A percentile compares a stretch with the other conserved stretches of the same genome.
Conservation (phyloP, 2,797 vertebrate genomes). For the Pseudochirops corinnae region DNA sequence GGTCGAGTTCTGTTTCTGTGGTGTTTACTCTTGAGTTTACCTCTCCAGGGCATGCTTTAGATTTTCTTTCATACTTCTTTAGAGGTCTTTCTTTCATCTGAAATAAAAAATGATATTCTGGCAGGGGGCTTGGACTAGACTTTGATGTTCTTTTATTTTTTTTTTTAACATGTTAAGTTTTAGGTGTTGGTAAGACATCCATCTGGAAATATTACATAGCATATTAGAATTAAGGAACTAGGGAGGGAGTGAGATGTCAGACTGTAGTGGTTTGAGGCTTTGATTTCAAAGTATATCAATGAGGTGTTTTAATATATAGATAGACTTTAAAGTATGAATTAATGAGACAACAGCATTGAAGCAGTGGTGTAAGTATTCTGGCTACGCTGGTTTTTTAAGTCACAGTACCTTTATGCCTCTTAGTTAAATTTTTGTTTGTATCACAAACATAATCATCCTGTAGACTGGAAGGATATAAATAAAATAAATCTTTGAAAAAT, state of each 20-base stretch:
- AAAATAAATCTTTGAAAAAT: not conserved
- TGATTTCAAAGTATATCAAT: not conserved
- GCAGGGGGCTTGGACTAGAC: not conserved
- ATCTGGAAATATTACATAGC: slow-evolving; percentile 14
- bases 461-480: not conserved
- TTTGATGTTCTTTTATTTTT: not conserved
- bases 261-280: slow-evolving; percentile 11
- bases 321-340: not conserved
- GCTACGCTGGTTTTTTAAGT: not conserved
- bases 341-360: not conserved
- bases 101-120: not conserved
- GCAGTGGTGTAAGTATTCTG: not conserved
- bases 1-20: not conserved
- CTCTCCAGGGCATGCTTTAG: not conserved
- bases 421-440: not conserved
- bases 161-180: slow-evolving; percentile 30
- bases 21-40: not conserved
- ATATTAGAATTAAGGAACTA: not conserved
- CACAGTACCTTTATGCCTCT: not conserved
- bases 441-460: not conserved
- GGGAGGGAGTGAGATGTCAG: not conserved
- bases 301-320: not conserved
- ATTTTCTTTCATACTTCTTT: not conserved
- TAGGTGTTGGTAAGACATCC: slow-evolving; percentile 2
- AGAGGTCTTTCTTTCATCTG: not conserved